Conservation (phyloP, 2,888 invertebrate genomes). For the Cheilosia scutellata region DNA sequence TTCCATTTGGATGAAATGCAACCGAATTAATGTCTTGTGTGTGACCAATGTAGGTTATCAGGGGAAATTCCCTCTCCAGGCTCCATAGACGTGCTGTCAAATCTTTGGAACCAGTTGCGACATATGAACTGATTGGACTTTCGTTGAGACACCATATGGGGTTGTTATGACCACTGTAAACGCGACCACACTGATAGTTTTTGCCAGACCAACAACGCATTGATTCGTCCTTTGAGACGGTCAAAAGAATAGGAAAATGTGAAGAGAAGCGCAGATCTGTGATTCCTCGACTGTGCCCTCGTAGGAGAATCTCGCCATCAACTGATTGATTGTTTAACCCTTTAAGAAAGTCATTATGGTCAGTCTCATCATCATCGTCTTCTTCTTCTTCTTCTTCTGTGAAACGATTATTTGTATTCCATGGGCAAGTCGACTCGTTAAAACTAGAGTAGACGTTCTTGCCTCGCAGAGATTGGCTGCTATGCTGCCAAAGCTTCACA, state of each 20-base stretch:
- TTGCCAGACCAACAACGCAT: conserved; percentile 90
- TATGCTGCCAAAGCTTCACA: conserved; percentile 83
- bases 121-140: conserved; percentile 89
- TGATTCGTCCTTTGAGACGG: conserved; percentile 90
- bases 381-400: conserved; percentile 78
- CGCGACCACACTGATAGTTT: conserved; percentile 87
- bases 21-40: conserved; percentile 89
- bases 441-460: conserved; percentile 80
- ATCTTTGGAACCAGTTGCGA: conserved; percentile 95
- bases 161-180: conserved; percentile 91
- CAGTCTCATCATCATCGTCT: conserved; percentile 70
- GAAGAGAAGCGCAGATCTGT: conserved; percentile 86
- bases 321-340: conserved; percentile 81
- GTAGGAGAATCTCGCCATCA: conserved; percentile 87
- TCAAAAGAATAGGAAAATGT: conserved; percentile 87
- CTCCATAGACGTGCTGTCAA: conserved; percentile 94
- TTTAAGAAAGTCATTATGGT: conserved; percentile 76
- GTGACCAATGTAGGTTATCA: conserved; percentile 95
- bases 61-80: conserved; percentile 90
- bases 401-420: conserved; percentile 81
- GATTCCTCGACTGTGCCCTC: conserved; percentile 91
- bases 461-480: conserved; percentile 81
- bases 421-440: conserved; percentile 79
- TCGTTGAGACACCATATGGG: conserved; percentile 95
- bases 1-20: conserved; percentile 96